Base-by-base conservation (phyloP, 2,888 invertebrate species). In the Nasonovia ribisnigri region DNA sequence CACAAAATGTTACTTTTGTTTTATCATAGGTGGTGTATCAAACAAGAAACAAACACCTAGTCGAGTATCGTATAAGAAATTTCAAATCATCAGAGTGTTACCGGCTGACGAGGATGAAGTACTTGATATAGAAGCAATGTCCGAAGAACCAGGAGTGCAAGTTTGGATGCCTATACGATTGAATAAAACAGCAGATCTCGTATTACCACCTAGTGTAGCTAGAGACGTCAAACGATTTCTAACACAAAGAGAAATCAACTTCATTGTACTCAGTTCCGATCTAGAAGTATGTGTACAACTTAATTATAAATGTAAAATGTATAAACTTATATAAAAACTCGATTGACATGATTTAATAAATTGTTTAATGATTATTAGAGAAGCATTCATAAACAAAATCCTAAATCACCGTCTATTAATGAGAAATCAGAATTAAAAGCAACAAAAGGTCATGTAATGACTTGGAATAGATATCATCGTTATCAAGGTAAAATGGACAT, bases 381-480 rank as follows among this genome's bases (percentile, higher is more conserved):
- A 96, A 97, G 97, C 0, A 97, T 97, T 94, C 96, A 96, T 20
- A 97, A 97, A 95, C 97, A 97, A 95, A 97, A 97, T 95, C 97
- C 97, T 8, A 96, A 96, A 95, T 96, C 97, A 95, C 94, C 94
- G 43, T 96, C 97, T 0, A 97, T 97, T 95, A 97, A 96, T 94
- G 97, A 97, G 94, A 96, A 97, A 94, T 95, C 97, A 26, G 97
- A 97, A 95, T 95, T 97, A 89, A 96, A 97, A 94, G 96, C 96
- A 48, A 95, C 96, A 51, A 96, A 96, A 94, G 97, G 97, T 3
- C 97, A 97, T 95, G 96, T 97, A 3, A 96, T 97, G 96, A 97
- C 97, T 1, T 97, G 97, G 97, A 96, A 97, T 92, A 96, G 97
- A 88, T 98, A 97, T 95, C 97, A 97, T 95, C 96, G 97, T 92